A percentile compares a stretch with the other conserved stretches of the same genome.
Evolutionary conservation across 2,113 vertebrate species (phyloP).

Genomic region (Entomyzon cyanotis): DNA sequence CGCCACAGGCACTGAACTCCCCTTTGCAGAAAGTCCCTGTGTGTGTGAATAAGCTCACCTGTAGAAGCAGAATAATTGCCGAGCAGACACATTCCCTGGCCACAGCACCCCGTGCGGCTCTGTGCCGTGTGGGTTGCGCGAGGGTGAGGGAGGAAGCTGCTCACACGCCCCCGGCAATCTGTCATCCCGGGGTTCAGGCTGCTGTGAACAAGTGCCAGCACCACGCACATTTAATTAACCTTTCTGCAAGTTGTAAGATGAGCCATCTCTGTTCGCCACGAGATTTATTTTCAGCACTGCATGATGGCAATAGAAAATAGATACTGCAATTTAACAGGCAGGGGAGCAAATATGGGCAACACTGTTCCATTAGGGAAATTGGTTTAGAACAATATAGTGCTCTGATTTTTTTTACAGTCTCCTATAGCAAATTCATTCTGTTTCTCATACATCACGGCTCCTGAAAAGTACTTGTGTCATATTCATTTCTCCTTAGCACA

Average conservation of each 20-base stretch:
- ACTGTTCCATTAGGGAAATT: neutral
- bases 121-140: neutral
- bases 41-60: neutral
- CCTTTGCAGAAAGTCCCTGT: neutral
- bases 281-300: constrained; percentile 30
- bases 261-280: neutral
- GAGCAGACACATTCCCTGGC: rapidly evolving
- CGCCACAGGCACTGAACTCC: neutral
- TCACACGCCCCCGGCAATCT: neutral
- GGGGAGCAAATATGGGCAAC: neutral
- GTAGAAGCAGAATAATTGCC: neutral
- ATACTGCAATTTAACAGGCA: neutral
- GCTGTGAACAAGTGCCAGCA: constrained; percentile 21
- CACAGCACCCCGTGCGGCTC: rapidly evolving
- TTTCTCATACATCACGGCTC: neutral
- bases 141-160: neutral
- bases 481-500: neutral
- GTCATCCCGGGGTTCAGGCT: neutral
- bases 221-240: constrained; percentile 48
- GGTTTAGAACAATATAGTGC: neutral
- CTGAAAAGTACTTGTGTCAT: neutral
- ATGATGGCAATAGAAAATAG: constrained; percentile 23
- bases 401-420: neutral
- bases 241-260: constrained; percentile 43
- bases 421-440: neutral